Base-by-base conservation (phyloP, 1,140 invertebrate genomes). In the Heliothis virescens region DNA sequence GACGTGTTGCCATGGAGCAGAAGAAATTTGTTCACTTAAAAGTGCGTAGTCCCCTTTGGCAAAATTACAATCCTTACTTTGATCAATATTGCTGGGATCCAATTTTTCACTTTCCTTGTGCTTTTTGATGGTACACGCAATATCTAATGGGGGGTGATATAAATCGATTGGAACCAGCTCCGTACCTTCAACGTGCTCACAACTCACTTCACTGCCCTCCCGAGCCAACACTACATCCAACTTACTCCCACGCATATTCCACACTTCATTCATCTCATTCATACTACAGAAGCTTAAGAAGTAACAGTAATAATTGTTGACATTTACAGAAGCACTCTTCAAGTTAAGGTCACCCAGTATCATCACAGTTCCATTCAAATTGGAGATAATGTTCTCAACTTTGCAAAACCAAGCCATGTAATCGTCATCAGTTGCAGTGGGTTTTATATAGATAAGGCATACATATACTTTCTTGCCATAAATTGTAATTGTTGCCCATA, bases 321-420 rank as follows among this genome's bases (percentile, higher is more conserved):
- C 48, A 80, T 78, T 83, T 15, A 47, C 7, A 18, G 82, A 79
- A 0, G 79, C 69, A 71, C 82, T 83, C 16, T 83, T 83, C 13
- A 83, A 18, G 60, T 83, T 79, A 41, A 83, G 57, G 48, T 83
- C 81, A 34, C 78, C 81, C 16, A 80, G 9, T 47, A 83, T 79
- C 1, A 82, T 15, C 5, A 78, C 63, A n/a, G 41, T 52, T 12
- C 41, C 75, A 26, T 74, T 79, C 11, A 18, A 62, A 11, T 13
- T 67, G 50, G 7, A 73, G 34, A 53, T 62, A 67, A 53, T 12
- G 10, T 18, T 57, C 69, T 82, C 74, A 2, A 78, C 59, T 34
- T 75, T 79, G 21, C 1, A 62, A 53, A 82, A 82, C 81, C 81
- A 82, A 2, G n/a, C 18, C 63, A 82, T 76, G 29, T 79, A 82